A percentile compares a stretch with the other conserved stretches of the same genome.
Evolutionary conservation across 2,888 invertebrate genomes (phyloP).

Genomic region (Didymodactylos carnosus): DNA sequence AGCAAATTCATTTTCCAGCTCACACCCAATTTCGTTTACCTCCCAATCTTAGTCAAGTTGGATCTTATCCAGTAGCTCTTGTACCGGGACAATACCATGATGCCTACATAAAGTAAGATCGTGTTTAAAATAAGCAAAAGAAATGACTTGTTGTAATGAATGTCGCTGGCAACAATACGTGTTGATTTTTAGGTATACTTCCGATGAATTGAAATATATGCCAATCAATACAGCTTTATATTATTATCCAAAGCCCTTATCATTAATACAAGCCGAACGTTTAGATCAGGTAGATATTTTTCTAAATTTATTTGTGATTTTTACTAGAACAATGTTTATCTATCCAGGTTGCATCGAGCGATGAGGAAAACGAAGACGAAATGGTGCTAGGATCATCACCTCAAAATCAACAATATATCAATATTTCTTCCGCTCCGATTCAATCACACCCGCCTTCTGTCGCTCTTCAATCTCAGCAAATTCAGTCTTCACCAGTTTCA

Average conservation of each 20-base stretch:
- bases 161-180: no score
- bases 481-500: background rate
- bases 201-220: conserved; percentile 67
- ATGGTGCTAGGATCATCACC: no score
- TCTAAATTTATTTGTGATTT: background rate
- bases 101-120: conserved; percentile 52
- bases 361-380: background rate
- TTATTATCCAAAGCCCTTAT: conserved; percentile 32
- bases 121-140: no score
- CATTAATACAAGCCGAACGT: conserved; percentile 13
- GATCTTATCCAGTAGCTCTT: conserved; percentile 69
- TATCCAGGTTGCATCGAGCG: background rate
- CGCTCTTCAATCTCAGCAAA: background rate
- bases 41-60: conserved; percentile 20
- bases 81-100: conserved; percentile 91
- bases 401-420: no score
- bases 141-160: no score
- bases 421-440: no score
- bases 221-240: conserved; percentile 73
- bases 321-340: background rate
- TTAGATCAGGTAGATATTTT: background rate
- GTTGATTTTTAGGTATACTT: no score
- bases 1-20: background rate
- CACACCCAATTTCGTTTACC: background rate
- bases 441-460: no score